Percentiles rank a stretch among this genome's conserved stretches.
Evolutionary conservation across 2,797 vertebrate genomes (phyloP).

Genomic region (Lophius americanus): DNA sequence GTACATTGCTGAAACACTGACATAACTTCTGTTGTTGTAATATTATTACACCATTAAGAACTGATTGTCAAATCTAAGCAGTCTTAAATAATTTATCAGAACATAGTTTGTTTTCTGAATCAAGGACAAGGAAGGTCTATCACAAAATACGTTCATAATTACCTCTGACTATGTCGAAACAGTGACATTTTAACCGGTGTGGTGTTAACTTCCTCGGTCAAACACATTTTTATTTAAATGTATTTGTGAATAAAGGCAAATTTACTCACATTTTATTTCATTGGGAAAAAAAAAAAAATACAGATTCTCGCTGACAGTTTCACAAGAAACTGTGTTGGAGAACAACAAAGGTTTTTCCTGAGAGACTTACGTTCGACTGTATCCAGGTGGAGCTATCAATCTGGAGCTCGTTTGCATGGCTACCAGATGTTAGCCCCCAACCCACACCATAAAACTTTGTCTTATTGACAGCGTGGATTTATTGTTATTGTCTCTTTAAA

Average conservation of each 20-base stretch:
- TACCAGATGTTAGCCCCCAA: constrained; percentile 77
- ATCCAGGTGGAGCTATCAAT: constrained; percentile 82
- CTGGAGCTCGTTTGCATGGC: constrained; percentile 66
- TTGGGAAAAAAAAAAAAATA: constrained; percentile 7
- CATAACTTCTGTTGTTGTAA: too few relatives aligned
- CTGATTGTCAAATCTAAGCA: too few relatives aligned
- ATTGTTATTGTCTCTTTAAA: neutral
- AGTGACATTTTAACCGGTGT: too few relatives aligned
- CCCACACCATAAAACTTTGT: constrained; percentile 25
- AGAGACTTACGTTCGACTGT: constrained; percentile 67
- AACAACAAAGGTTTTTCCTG: constrained; percentile 60
- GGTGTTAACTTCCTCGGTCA: too few relatives aligned
- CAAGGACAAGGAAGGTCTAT: too few relatives aligned
- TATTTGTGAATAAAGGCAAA: constrained; percentile 24
- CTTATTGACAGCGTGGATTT: constrained; percentile 4
- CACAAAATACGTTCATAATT: too few relatives aligned
- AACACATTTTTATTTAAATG: constrained; percentile 3
- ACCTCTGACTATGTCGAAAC: too few relatives aligned
- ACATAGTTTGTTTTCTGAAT: too few relatives aligned
- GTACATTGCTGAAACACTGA: too few relatives aligned
- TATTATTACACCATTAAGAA: too few relatives aligned
- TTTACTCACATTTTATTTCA: constrained; percentile 34
- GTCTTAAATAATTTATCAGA: too few relatives aligned
- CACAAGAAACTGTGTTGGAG: constrained; percentile 55
- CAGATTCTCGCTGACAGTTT: constrained; percentile 40